Conservation (phyloP, 2,888 invertebrate genomes). For the Scaptomyza reducta region DNA sequence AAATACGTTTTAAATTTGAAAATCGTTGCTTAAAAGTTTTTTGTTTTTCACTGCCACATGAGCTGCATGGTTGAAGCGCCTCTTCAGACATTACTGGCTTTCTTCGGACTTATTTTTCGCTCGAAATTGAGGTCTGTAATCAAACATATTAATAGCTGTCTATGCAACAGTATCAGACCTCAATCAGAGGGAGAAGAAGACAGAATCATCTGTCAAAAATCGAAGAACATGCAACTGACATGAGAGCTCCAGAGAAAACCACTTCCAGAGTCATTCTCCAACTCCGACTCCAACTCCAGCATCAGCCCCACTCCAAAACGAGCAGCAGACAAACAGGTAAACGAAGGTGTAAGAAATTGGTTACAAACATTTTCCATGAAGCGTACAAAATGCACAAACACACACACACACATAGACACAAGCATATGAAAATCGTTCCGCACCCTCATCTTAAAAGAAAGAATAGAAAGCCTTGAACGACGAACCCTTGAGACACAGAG, state of each 20-base stretch:
- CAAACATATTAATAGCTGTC: slow-evolving; percentile 77
- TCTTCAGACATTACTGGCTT: slow-evolving; percentile 5
- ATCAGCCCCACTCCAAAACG: slow-evolving; percentile 46
- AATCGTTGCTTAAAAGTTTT: slow-evolving; percentile 54
- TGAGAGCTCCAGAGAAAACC: slow-evolving; percentile 46
- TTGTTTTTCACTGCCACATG: slow-evolving; percentile 23
- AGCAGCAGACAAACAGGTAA: slow-evolving; percentile 57
- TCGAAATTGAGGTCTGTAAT: slow-evolving; percentile 68
- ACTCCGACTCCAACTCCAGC: slow-evolving; percentile 7
- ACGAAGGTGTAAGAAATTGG: slow-evolving; percentile 76
- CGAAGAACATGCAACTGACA: slow-evolving; percentile 78
- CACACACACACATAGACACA: too few species aligned
- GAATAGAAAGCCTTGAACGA: slow-evolving; percentile 32
- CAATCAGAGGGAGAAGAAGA: slow-evolving; percentile 53
- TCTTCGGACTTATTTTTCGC: slow-evolving; percentile 33
- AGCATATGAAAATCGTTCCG: slow-evolving; percentile 55
- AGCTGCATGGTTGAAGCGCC: slow-evolving; percentile 33
- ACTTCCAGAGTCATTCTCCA: slow-evolving; percentile 36
- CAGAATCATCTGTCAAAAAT: slow-evolving; percentile 77
- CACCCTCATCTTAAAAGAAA: slow-evolving; percentile 47
- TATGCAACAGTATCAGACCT: slow-evolving; percentile 54
- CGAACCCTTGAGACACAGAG: slow-evolving; percentile 31
- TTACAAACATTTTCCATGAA: slow-evolving; percentile 73
- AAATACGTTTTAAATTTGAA: slow-evolving; percentile 75
- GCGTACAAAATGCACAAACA: slow-evolving; percentile 73